Evolutionary conservation across 2,113 vertebrate genomes (phyloP).

Genomic region (Carlito syrichta): DNA sequence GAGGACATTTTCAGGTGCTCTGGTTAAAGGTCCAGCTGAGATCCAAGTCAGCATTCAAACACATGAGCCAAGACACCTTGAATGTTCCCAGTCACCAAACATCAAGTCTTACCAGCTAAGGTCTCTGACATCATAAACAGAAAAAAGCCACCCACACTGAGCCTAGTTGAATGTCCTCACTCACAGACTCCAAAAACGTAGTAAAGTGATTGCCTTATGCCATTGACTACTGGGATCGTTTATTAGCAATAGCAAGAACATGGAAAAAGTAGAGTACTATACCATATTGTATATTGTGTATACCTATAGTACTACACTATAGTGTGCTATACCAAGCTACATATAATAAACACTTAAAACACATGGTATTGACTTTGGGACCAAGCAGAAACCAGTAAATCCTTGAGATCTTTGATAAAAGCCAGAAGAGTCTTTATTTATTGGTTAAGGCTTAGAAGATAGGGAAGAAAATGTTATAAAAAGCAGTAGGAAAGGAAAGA

Average conservation of each 20-base stretch:
- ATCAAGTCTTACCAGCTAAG: background rate
- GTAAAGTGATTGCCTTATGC: background rate
- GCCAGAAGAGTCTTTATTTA: background rate
- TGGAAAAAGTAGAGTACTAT: background rate
- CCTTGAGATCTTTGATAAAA: background rate
- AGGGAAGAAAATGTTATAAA: background rate
- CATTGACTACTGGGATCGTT: background rate
- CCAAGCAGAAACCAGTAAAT: background rate
- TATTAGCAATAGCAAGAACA: background rate
- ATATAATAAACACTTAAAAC: background rate
- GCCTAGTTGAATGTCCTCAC: background rate
- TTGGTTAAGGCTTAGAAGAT: background rate
- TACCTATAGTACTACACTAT: background rate
- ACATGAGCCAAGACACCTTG: background rate
- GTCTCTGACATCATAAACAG: background rate
- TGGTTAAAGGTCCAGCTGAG: background rate
- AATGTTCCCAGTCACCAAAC: background rate
- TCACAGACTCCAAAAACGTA: background rate
- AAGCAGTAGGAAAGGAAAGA: background rate
- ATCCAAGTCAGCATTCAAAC: background rate
- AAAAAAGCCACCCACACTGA: background rate
- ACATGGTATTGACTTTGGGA: background rate
- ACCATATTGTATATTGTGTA: background rate
- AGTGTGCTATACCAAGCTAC: background rate
- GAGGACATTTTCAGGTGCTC: background rate